Conservation (phyloP, 2,113 vertebrate genomes). For the Halichoeres trimaculatus region DNA sequence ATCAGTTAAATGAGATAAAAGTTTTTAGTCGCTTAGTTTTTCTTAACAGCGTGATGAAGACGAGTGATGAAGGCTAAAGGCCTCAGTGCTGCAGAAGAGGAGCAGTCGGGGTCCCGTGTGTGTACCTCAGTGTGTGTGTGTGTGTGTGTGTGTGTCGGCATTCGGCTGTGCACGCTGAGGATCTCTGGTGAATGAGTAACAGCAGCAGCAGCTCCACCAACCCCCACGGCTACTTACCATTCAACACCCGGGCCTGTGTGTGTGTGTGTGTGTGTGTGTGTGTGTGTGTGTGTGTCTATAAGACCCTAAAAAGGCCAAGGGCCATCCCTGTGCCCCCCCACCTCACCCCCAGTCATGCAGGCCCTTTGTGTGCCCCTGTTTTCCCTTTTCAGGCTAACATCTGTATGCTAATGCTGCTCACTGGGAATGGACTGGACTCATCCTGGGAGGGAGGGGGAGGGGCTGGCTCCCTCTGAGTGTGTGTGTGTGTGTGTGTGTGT, state of each 20-base stretch:
- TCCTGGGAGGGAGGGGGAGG: constrained; percentile 71
- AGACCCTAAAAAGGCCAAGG: constrained; percentile 75
- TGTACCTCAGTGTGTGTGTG: no score
- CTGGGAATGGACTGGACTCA: constrained; percentile 60
- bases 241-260: constrained; percentile 36
- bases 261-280: constrained; percentile 25
- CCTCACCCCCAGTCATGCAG: constrained; percentile 61
- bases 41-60: no score
- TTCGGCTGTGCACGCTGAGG: constrained; percentile 51
- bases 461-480: constrained; percentile 31
- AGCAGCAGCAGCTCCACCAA: constrained; percentile 52
- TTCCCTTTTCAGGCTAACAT: constrained; percentile 82
- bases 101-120: no score
- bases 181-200: constrained; percentile 65
- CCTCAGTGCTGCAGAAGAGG: no score
- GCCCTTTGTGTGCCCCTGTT: constrained; percentile 74
- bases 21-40: no score
- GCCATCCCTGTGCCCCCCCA: constrained; percentile 61
- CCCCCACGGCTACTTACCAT: constrained; percentile 67
- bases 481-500: constrained; percentile 29
- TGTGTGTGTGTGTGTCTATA: constrained; percentile 35
- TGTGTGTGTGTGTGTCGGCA: constrained; percentile 59
- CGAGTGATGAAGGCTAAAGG: no score
- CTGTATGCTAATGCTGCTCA: constrained; percentile 83
- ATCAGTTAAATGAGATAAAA: no score